These are phyloP conservation scores for Panagrolaimus sp. DNA, from an alignment of 1,140 invertebrate genomes.

Conservation along the genomic window DNA sequence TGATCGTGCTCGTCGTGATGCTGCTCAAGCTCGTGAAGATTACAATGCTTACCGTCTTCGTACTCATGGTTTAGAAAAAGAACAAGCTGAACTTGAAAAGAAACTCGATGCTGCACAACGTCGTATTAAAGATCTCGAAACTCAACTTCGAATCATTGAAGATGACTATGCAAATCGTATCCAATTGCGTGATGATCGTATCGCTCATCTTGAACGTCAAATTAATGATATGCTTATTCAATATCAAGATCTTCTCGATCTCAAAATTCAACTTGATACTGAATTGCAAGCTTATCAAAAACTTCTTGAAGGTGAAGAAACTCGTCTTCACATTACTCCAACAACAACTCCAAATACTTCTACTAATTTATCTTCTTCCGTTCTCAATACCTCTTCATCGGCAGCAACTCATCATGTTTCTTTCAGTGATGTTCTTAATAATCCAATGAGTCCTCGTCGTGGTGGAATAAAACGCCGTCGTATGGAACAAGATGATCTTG, in stretches of 20 bases:
- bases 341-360: slow-evolving; percentile 27
- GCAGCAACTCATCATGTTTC: slow-evolving; percentile 17
- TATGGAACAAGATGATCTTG: slow-evolving; percentile 39
- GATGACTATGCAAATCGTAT: slow-evolving; percentile 70
- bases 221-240: slow-evolving; percentile 82
- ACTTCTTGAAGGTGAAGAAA: slow-evolving; percentile 75
- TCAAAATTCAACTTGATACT: slow-evolving; percentile 85
- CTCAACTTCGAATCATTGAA: slow-evolving; percentile 66
- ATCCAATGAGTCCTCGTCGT: slow-evolving; percentile 14
- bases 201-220: slow-evolving; percentile 73
- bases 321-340: slow-evolving; percentile 62
- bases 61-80: slow-evolving; percentile 39
- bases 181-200: slow-evolving; percentile 71
- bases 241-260: slow-evolving; percentile 92
- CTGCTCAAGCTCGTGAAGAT: slow-evolving; percentile 37
- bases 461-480: slow-evolving; percentile 43
- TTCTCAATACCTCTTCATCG: background rate
- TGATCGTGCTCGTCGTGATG: slow-evolving; percentile 44
- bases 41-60: slow-evolving; percentile 8
- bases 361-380: background rate
- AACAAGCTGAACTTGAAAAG: slow-evolving; percentile 34
- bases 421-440: slow-evolving; percentile 18
- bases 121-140: slow-evolving; percentile 75
- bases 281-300: slow-evolving; percentile 94
- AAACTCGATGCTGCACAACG: slow-evolving; percentile 31